Evolutionary conservation across 2,888 invertebrate genomes (phyloP), one percentile per base, ranked within the genome.

Genomic region (Noctua janthina): DNA sequence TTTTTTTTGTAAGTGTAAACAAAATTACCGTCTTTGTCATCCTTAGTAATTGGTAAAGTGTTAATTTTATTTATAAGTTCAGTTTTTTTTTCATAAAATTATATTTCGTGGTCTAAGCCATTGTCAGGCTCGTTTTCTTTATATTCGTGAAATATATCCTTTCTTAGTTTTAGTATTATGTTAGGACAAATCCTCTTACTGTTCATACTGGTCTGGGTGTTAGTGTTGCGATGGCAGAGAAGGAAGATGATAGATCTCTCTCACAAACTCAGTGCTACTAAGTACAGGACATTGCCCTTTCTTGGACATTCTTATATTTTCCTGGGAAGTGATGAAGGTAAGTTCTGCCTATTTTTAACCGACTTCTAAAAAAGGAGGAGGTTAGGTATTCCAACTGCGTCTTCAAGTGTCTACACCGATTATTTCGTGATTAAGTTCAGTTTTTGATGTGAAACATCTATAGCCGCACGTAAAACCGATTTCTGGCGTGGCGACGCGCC

Each of bases 291-390:
- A 7, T 49, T 90, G 10, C 91, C 91, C 23, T 80, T 91, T 46
- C 8, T 91, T 13, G 91, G 91, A 67, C 91, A 91, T 49, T 76
- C 91, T 46, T 91, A 91, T 35, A 74, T 91, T 20, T 91, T 91
- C 54, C 71, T 91, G 68, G 91, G 91, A 54, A 88, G 82, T 68
- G 89, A 89, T 84, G 91, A 91, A 87, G 88, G 91, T 91, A 82
- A 81, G 74, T 70, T 35, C n/a, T 71, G 8, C 29, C 11, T n/a
- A n/a, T n/a, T 51, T 64, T 64, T 64, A 29, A n/a, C 59, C 11
- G 13, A 11, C 59, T 59, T 59, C 13, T n/a, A n/a, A 13, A 11
- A n/a, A n/a, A 59, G 11, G 11, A n/a, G 59, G n/a, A 56, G n/a
- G 8, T 23, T 54, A 20, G 10, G 56, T 11, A 4, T 56, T 56